Evolutionary conservation across 1,140 invertebrate genomes (phyloP).

Genomic region (Pentalonia nigronervosa): DNA sequence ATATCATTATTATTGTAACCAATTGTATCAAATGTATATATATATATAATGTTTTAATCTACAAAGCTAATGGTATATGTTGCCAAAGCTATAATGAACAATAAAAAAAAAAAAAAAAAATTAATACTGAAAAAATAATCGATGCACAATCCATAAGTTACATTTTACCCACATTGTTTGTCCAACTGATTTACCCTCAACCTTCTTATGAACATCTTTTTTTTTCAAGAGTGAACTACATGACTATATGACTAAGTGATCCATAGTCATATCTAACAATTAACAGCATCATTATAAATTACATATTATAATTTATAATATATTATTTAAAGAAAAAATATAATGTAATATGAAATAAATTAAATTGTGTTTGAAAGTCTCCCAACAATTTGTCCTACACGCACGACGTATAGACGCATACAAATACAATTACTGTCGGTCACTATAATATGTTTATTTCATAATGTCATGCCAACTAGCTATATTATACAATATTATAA

Average conservation of each 20-base stretch:
- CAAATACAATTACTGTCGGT: background rate
- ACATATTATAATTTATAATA: background rate
- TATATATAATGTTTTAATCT: too few relatives aligned
- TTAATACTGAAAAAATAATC: too few relatives aligned
- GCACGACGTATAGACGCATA: background rate
- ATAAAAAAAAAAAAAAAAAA: too few relatives aligned
- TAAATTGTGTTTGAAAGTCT: background rate
- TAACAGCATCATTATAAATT: background rate
- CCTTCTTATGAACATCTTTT: background rate
- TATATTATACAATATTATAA: background rate
- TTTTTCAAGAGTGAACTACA: background rate
- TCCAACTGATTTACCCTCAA: background rate
- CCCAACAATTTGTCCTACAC: background rate
- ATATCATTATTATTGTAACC: too few relatives aligned
- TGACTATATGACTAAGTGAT: background rate
- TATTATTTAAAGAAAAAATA: background rate
- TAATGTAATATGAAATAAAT: background rate
- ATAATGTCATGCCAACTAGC: conserved; percentile 7
- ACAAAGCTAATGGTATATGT: too few relatives aligned
- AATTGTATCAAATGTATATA: too few relatives aligned
- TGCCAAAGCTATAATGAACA: too few relatives aligned
- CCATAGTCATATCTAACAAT: background rate
- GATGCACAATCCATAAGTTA: background rate
- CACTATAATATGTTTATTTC: background rate
- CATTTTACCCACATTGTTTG: background rate